Evolutionary conservation across 2,113 vertebrate species (phyloP).

Genomic region (Axis porcinus): DNA sequence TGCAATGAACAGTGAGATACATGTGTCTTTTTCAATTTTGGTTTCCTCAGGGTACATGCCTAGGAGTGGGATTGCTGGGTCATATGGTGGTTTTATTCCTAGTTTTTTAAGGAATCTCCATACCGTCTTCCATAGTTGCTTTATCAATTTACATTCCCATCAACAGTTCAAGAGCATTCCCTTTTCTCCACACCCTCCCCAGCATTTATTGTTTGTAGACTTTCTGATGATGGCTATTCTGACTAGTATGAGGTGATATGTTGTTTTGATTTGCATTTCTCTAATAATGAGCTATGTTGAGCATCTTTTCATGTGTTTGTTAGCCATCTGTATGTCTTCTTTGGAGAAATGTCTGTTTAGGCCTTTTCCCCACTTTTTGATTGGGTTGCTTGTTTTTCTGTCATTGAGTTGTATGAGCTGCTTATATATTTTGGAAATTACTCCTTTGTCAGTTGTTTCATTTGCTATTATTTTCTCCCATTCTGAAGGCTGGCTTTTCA

Average conservation of each 20-base stretch:
- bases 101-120: neutral
- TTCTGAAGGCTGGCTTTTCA: neutral
- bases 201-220: neutral
- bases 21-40: neutral
- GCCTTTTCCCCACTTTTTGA: neutral
- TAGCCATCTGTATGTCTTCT: neutral
- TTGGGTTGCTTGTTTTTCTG: neutral
- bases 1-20: neutral
- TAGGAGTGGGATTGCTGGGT: neutral
- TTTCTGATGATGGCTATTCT: neutral
- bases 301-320: neutral
- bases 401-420: neutral
- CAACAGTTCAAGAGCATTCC: neutral
- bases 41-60: neutral
- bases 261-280: neutral
- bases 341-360: neutral
- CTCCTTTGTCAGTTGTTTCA: neutral
- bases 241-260: neutral
- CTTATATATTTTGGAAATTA: neutral
- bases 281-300: neutral
- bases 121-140: neutral
- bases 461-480: neutral
- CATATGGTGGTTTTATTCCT: neutral
- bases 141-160: neutral
- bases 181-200: neutral